Conservation (phyloP, 2,113 vertebrate genomes). For the Gymnobelideus leadbeateri region DNA sequence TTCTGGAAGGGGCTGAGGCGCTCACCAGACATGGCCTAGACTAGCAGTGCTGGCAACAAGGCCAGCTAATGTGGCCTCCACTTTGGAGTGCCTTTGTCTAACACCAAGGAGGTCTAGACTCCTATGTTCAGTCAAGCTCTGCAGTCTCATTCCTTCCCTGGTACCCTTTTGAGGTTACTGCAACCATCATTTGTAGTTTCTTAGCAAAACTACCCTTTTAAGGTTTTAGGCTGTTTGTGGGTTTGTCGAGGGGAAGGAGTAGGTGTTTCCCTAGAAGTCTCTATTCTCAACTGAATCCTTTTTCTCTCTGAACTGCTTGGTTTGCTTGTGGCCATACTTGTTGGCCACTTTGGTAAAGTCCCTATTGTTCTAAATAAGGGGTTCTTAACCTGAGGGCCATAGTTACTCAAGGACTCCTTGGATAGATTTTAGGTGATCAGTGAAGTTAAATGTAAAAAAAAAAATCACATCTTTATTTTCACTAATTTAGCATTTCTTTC, state of each 20-base stretch:
- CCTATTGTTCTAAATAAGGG: background rate
- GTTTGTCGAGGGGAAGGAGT: constrained; percentile 5
- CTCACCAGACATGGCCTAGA: background rate
- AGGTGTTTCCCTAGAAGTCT: background rate
- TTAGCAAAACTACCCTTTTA: constrained; percentile 39
- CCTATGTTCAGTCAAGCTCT: background rate
- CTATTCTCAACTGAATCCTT: background rate
- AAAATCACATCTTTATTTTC: background rate
- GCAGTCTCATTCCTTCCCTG: background rate
- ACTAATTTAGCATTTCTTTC: background rate
- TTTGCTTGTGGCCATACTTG: background rate
- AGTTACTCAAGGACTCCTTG: background rate
- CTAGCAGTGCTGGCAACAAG: background rate
- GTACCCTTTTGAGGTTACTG: background rate
- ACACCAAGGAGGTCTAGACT: background rate
- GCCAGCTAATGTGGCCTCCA: background rate
- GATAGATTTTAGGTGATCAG: background rate
- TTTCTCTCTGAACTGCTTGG: background rate
- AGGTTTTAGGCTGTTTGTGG: constrained; percentile 50
- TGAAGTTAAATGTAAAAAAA: background rate
- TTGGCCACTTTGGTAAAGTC: background rate
- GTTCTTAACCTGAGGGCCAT: background rate
- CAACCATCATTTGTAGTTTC: constrained; percentile 30
- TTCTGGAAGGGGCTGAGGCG: background rate
- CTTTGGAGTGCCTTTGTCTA: background rate